phyloP scores from a whole-genome alignment of 2,888 invertebrate species.

The Acleris literana region DNA sequence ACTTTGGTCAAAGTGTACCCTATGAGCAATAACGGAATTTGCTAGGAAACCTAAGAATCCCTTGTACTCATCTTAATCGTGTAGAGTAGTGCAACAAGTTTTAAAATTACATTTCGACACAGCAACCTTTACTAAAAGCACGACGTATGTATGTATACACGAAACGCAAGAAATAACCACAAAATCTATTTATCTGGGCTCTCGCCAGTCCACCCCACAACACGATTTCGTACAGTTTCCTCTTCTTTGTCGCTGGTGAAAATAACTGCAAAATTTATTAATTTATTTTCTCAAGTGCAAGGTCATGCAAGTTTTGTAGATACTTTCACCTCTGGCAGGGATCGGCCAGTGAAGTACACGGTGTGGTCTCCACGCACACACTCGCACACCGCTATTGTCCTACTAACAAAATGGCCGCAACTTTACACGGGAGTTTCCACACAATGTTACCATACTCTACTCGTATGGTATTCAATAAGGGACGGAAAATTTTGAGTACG shows the following conservation, averaged over 20 bases:
- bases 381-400: slow-evolving; percentile 77
- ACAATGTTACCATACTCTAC: slow-evolving; percentile 35
- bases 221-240: slow-evolving; percentile 26
- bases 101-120: too few species aligned
- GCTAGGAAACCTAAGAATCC: too few species aligned
- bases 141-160: not conserved
- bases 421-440: slow-evolving; percentile 55
- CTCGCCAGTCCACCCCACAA: slow-evolving; percentile 19
- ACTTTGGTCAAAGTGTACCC: too few species aligned
- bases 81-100: too few species aligned
- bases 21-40: too few species aligned
- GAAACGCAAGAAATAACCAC: not conserved
- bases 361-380: slow-evolving; percentile 81
- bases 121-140: slow-evolving; percentile 6
- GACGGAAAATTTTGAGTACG: slow-evolving; percentile 54
- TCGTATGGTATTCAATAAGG: slow-evolving; percentile 41
- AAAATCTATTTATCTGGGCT: slow-evolving; percentile 10
- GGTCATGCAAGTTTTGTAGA: not conserved
- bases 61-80: too few species aligned
- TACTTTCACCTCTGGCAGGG: slow-evolving; percentile 17
- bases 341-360: slow-evolving; percentile 57
- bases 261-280: not conserved
- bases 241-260: slow-evolving; percentile 20
- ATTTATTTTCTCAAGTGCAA: too few species aligned
- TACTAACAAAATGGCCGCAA: slow-evolving; percentile 75